phyloP scores from a whole-genome alignment of 2,888 invertebrate genomes.

The Isotomurus palustris region DNA sequence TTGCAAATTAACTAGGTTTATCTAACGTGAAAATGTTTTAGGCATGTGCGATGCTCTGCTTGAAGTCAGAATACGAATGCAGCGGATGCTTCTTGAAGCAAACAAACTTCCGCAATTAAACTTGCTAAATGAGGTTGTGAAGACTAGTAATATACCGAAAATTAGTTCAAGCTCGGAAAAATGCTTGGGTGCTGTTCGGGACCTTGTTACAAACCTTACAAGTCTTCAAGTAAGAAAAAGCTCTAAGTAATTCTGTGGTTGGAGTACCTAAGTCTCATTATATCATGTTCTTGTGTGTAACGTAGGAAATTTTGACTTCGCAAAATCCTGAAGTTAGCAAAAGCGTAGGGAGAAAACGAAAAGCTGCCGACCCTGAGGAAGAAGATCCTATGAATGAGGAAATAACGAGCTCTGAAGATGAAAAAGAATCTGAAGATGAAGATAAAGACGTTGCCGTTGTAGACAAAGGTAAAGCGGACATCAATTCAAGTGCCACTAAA shows the following conservation, averaged over 20 bases:
- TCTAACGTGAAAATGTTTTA: constrained; percentile 15
- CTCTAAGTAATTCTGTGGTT: neutral
- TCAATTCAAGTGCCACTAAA: constrained; percentile 33
- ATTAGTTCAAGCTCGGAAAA: constrained; percentile 9
- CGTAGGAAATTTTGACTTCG: constrained; percentile 22
- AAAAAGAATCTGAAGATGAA: constrained; percentile 39
- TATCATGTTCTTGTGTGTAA: constrained; percentile 52
- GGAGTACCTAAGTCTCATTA: neutral
- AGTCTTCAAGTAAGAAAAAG: neutral
- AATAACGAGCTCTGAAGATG: constrained; percentile 36
- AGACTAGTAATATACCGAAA: constrained; percentile 47
- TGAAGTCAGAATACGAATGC: constrained; percentile 80
- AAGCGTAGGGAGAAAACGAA: constrained; percentile 48
- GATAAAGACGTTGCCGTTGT: constrained; percentile 31
- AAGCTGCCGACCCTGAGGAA: neutral
- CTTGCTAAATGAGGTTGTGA: constrained; percentile 52
- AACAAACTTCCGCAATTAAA: constrained; percentile 71
- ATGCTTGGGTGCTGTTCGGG: constrained; percentile 51
- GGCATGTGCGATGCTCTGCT: constrained; percentile 72
- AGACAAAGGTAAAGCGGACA: constrained; percentile 40
- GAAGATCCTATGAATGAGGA: constrained; percentile 28
- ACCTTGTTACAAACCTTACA: constrained; percentile 57
- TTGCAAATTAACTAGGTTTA: neutral
- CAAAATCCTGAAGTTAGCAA: constrained; percentile 63
- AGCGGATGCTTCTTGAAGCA: constrained; percentile 68